These are phyloP conservation scores for Amazona guildingii DNA, from an alignment of 2,113 vertebrate species.

Conservation along the genomic window DNA sequence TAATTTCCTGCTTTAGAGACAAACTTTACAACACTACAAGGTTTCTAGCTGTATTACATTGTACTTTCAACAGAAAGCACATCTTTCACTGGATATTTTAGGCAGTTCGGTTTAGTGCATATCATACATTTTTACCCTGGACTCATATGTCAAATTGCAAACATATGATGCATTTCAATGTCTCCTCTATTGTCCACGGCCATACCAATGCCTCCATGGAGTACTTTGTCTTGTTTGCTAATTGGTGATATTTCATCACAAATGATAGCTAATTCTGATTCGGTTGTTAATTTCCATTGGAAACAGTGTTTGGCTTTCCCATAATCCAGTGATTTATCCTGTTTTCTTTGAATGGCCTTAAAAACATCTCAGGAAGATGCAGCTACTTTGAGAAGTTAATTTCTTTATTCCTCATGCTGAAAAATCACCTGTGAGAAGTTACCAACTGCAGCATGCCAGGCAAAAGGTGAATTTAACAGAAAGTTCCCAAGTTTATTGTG, in stretches of 20 bases:
- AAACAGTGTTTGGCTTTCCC: background rate
- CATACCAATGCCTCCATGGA: background rate
- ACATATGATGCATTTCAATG: background rate
- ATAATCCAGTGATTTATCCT: background rate
- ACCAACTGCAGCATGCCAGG: background rate
- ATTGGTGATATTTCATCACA: background rate
- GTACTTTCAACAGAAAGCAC: background rate
- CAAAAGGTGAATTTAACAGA: background rate
- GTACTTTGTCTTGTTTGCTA: background rate
- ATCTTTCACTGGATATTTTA: background rate
- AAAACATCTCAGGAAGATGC: background rate
- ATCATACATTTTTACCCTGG: background rate
- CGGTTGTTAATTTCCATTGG: background rate
- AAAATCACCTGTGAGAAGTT: background rate
- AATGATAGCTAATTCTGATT: background rate
- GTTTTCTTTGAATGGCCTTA: background rate
- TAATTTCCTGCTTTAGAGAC: background rate
- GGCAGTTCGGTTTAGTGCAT: background rate
- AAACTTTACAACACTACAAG: background rate
- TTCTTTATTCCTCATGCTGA: background rate
- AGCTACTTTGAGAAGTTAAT: background rate
- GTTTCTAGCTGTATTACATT: background rate
- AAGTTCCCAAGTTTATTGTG: background rate
- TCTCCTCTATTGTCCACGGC: background rate
- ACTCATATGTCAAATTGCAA: background rate